A percentile compares a stretch with the other conserved stretches of the same genome.
Evolutionary conservation across 2,797 vertebrate species (phyloP).

Genomic region (Clarias pachynema): DNA sequence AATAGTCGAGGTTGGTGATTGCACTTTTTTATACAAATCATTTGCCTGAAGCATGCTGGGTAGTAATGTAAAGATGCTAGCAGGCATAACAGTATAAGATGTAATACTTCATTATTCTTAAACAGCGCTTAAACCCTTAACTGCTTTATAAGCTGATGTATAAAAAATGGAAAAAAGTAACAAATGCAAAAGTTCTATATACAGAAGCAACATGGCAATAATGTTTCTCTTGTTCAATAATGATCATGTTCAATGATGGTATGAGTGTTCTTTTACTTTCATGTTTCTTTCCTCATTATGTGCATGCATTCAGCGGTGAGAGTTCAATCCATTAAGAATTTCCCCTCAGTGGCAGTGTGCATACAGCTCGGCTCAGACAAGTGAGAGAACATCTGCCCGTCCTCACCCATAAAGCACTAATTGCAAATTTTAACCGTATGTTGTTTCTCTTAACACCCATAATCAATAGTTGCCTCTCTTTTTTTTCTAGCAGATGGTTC

Average conservation of each 20-base stretch:
- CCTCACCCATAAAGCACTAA: constrained; percentile 60
- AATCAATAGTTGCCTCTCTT: constrained; percentile 57
- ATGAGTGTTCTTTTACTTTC: neutral
- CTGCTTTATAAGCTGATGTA: neutral
- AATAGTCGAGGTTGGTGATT: constrained; percentile 9
- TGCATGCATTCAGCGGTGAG: neutral
- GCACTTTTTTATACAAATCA: neutral
- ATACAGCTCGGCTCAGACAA: constrained; percentile 66
- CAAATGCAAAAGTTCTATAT: neutral
- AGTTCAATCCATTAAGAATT: constrained; percentile 17
- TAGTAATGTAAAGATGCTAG: neutral
- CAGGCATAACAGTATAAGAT: neutral
- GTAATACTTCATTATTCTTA: neutral
- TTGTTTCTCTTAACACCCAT: constrained; percentile 54
- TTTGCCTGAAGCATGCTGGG: neutral
- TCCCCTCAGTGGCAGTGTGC: constrained; percentile 45
- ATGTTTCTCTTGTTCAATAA: neutral
- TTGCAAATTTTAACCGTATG: constrained; percentile 58
- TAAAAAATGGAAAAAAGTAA: too few species aligned
- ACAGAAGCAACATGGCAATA: neutral
- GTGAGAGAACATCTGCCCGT: constrained; percentile 67
- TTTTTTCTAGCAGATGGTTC: constrained; percentile 62
- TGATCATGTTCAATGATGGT: neutral
- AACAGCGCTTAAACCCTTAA: neutral
- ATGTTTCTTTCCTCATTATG: neutral